Conservation (phyloP, 2,888 invertebrate species). For the Melanostoma mellinum region DNA sequence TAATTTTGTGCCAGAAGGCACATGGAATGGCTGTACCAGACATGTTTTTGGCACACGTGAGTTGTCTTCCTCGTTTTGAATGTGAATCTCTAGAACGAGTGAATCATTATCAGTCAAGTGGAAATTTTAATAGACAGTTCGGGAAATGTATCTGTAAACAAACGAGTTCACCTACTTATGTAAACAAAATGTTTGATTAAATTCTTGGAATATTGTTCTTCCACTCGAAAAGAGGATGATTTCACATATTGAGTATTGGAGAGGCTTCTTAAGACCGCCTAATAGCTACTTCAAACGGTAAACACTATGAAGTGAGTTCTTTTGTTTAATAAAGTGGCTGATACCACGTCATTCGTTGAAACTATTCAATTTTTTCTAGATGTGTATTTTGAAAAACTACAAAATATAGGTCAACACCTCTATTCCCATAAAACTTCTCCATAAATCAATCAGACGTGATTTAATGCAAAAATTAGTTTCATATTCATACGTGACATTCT, state of each 20-base stretch:
- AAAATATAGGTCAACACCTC: too few relatives aligned
- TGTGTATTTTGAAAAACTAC: too few relatives aligned
- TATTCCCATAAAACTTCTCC: not conserved
- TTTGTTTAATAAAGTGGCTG: not conserved
- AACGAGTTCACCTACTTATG: slow-evolving; percentile 52
- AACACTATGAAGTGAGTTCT: not conserved
- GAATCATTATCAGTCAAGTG: slow-evolving; percentile 31
- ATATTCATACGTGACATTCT: too few relatives aligned
- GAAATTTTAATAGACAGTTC: slow-evolving; percentile 51
- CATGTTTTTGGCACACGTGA: slow-evolving; percentile 28
- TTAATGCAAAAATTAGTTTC: too few relatives aligned
- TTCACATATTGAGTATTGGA: slow-evolving; percentile 34
- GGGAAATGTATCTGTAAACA: slow-evolving; percentile 15
- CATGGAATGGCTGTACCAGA: not conserved
- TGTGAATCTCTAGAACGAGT: not conserved
- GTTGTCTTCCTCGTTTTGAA: slow-evolving; percentile 3
- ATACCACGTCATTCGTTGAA: not conserved
- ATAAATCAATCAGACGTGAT: too few relatives aligned
- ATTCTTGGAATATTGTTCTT: slow-evolving; percentile 23
- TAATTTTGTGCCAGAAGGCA: slow-evolving; percentile 37
- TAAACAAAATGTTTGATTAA: slow-evolving; percentile 1
- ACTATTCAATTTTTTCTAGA: too few relatives aligned
- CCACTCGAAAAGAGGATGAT: slow-evolving; percentile 11
- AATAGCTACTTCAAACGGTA: not conserved
- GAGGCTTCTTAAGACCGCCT: slow-evolving; percentile 10